Base-by-base conservation (phyloP, 2,888 invertebrate genomes). In the Eristalinus sepulchralis region DNA sequence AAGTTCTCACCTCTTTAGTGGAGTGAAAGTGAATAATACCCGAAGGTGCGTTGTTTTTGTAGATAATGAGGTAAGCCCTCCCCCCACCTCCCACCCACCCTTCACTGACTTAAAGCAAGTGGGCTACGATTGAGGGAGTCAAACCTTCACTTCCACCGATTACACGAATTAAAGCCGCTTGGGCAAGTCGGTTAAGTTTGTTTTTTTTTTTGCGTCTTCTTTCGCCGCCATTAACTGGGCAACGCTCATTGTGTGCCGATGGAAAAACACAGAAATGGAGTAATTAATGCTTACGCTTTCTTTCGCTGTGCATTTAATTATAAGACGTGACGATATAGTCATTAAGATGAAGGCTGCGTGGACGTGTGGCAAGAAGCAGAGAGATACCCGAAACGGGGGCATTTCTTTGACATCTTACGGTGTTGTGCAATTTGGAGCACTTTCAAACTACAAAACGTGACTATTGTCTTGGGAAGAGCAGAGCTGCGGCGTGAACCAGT, bases 21-120 rank as follows among this genome's bases (percentile, higher is more conserved):
- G 1, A 47, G 71, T 72, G 71, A 72, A 72, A 72, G 71, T 72
- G 60, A 39, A 72, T 62, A 47, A n/a, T 8, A 47, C 47, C 47
- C 47, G 17, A 36, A 62, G 62, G 22, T 20, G 31, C 20, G 47
- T 53, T 72, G 71, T 72, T 72, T 62, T 72, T 27, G 47, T 31
- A 47, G 47, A 62, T 62, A 31, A 72, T 47, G 27, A 13, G 22
- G 47, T 17, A 17, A 47, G 17, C 47, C 47, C 34, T 34, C 9
- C 10, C 9, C 34, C 17, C n/a, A n/a, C n/a, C 47, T 27, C 47
- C 47, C n/a, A n/a, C n/a, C n/a, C 8, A n/a, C n/a, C n/a, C n/a
- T n/a, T n/a, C n/a, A n/a, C n/a, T n/a, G n/a, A n/a, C n/a, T n/a
- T n/a, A 6, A 8, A 8, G 1, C 47, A 17, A 47, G 8, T 47